Percentiles rank a stretch among this genome's conserved stretches.
phyloP scores from a whole-genome alignment of 2,888 invertebrate genomes.

The Drosophila macrospina region DNA sequence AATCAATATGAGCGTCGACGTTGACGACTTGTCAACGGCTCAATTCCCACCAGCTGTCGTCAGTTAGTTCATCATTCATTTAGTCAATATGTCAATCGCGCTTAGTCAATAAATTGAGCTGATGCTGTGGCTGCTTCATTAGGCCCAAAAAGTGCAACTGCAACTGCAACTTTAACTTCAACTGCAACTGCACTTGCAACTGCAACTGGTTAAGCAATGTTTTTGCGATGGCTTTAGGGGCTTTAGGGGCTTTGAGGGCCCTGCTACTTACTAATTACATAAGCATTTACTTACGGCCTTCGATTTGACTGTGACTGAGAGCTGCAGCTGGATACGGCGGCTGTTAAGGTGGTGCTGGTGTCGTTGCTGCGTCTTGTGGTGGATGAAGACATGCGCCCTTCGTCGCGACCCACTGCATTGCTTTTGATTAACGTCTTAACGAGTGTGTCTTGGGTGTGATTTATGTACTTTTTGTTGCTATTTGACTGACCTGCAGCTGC shows the following conservation, averaged over 20 bases:
- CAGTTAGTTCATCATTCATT: slow-evolving; percentile 71
- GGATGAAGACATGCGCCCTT: slow-evolving; percentile 59
- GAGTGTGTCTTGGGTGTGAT: slow-evolving; percentile 71
- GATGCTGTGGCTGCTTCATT: slow-evolving; percentile 69
- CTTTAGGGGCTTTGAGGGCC: slow-evolving; percentile 35
- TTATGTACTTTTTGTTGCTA: slow-evolving; percentile 53
- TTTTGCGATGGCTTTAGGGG: slow-evolving; percentile 34
- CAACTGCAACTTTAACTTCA: slow-evolving; percentile 51
- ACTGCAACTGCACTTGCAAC: slow-evolving; percentile 48
- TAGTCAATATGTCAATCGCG: slow-evolving; percentile 67
- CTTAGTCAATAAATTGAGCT: slow-evolving; percentile 79
- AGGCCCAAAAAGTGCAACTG: slow-evolving; percentile 58
- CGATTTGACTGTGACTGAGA: slow-evolving; percentile 61
- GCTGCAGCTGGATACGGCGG: slow-evolving; percentile 43
- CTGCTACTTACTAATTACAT: slow-evolving; percentile 70
- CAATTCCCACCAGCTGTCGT: slow-evolving; percentile 73
- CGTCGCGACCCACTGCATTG: slow-evolving; percentile 62
- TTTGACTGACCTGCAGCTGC: slow-evolving; percentile 55
- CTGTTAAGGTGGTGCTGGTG: slow-evolving; percentile 1
- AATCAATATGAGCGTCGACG: slow-evolving; percentile 54
- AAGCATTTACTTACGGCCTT: slow-evolving; percentile 73
- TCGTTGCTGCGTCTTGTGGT: slow-evolving; percentile 8
- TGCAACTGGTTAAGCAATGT: slow-evolving; percentile 50
- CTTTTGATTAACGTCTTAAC: slow-evolving; percentile 79
- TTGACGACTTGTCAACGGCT: slow-evolving; percentile 43